Percentiles rank a stretch among this genome's conserved stretches.
Evolutionary conservation across 2,888 invertebrate genomes (phyloP).

Genomic region (Pandemis heparana): DNA sequence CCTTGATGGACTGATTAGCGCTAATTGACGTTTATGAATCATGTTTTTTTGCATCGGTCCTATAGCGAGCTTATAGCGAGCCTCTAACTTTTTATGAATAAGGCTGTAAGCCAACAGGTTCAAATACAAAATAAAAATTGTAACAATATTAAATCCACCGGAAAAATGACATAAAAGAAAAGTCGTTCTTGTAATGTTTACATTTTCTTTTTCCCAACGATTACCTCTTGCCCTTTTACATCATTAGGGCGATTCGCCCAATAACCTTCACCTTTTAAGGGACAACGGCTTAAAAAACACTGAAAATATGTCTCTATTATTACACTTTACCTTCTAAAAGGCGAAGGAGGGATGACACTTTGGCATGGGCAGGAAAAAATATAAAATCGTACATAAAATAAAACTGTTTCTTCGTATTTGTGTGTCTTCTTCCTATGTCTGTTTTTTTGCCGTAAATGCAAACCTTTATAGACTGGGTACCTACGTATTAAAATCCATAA

Average conservation of each 20-base stretch:
- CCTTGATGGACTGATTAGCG: no score
- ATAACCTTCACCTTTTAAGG: slow-evolving; percentile 26
- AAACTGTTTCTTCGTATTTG: no score
- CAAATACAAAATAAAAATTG: not conserved
- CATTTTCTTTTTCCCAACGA: slow-evolving; percentile 12
- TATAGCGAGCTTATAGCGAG: no score
- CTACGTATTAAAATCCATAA: no score
- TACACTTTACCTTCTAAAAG: not conserved
- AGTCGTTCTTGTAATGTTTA: slow-evolving; percentile 15
- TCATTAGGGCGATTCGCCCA: slow-evolving; percentile 16
- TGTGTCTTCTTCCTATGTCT: no score
- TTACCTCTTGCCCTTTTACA: slow-evolving; percentile 21
- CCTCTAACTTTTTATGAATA: no score
- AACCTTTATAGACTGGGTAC: no score
- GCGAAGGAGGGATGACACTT: not conserved
- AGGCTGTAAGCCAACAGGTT: no score
- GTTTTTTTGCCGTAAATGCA: no score
- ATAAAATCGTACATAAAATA: no score
- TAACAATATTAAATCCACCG: not conserved
- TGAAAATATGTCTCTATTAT: slow-evolving; percentile 11
- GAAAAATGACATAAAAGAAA: slow-evolving; percentile 10
- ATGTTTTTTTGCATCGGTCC: no score
- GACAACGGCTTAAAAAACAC: slow-evolving; percentile 19
- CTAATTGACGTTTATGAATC: no score
- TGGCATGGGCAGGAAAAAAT: not conserved